Evolutionary conservation across 2,113 vertebrate species (phyloP).

Genomic region (Hydropotes inermis): DNA sequence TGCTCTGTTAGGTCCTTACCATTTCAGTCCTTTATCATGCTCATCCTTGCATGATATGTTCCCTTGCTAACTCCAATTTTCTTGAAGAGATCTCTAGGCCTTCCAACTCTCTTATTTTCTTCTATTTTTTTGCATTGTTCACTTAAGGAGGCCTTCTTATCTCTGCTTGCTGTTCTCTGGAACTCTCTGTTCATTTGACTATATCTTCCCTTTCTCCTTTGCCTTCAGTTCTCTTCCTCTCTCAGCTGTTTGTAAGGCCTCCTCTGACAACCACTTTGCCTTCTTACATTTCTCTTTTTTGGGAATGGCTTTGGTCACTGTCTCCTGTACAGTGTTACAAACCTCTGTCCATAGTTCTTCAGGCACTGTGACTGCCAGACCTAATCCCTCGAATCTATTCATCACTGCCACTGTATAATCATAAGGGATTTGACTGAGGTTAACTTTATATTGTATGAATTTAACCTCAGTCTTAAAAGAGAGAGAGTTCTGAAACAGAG

Average conservation of each 20-base stretch:
- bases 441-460: not conserved
- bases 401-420: not conserved
- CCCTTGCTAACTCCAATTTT: not conserved
- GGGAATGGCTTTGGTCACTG: not conserved
- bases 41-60: not conserved
- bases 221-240: not conserved
- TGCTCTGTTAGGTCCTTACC: not conserved
- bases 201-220: not conserved
- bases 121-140: not conserved
- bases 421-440: not conserved
- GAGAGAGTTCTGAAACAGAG: not conserved
- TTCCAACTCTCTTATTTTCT: not conserved
- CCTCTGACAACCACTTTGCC: not conserved
- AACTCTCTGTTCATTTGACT: not conserved
- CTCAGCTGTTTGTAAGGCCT: not conserved
- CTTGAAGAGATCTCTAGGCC: not conserved
- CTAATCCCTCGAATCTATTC: not conserved
- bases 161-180: not conserved
- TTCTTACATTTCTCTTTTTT: not conserved
- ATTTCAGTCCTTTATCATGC: not conserved
- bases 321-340: not conserved
- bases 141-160: not conserved
- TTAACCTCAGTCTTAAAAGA: not conserved
- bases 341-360: not conserved
- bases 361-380: not conserved